Evolutionary conservation across 2,888 invertebrate genomes (phyloP).

Genomic region (Drosophila yooni): DNA sequence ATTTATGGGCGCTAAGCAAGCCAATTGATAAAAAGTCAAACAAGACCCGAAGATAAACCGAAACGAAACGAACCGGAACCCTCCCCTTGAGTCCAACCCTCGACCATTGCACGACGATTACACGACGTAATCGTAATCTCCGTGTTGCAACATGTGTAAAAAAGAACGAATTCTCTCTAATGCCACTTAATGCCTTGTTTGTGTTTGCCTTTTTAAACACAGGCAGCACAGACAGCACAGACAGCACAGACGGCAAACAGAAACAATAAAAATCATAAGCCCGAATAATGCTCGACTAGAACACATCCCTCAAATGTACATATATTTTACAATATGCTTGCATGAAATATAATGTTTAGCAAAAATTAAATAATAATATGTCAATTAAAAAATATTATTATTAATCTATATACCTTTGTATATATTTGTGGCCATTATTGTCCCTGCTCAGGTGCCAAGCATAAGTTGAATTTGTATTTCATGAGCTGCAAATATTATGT

Average conservation of each 20-base stretch:
- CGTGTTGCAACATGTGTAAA: constrained; percentile 84
- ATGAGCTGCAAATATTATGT: neutral
- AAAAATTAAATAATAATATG: neutral
- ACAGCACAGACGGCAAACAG: constrained; percentile 26
- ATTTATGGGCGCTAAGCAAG: constrained; percentile 69
- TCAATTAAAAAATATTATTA: neutral
- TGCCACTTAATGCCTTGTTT: constrained; percentile 81
- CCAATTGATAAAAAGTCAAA: constrained; percentile 73
- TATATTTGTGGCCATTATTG: neutral
- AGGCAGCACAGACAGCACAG: neutral
- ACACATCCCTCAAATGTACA: constrained; percentile 11
- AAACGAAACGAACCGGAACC: constrained; percentile 9
- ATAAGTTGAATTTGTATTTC: neutral
- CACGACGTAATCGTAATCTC: constrained; percentile 82
- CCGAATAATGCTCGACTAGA: neutral
- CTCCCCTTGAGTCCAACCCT: constrained; percentile 25
- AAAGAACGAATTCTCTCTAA: constrained; percentile 77
- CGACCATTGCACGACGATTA: constrained; percentile 65
- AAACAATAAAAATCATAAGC: constrained; percentile 6
- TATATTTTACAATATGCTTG: neutral
- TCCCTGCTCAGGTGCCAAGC: no score
- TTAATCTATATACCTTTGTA: neutral
- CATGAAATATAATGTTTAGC: neutral
- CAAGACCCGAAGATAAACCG: constrained; percentile 15
- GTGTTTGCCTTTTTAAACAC: constrained; percentile 83